Evolutionary conservation across 2,888 invertebrate genomes (phyloP).

Genomic region (Drosophila limbata): DNA sequence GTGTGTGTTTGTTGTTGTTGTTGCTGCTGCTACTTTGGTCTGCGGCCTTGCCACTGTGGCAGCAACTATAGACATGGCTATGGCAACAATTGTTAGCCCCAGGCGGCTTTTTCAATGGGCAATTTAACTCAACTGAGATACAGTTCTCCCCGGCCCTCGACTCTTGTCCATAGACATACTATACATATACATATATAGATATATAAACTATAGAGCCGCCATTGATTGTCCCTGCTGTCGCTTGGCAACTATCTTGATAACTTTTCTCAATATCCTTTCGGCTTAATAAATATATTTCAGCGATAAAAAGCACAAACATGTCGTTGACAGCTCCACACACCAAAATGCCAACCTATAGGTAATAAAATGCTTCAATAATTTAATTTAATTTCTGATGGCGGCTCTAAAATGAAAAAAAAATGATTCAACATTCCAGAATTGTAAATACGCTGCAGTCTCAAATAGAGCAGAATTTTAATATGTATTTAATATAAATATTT

Average conservation of each 20-base stretch:
- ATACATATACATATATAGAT: conserved; percentile 2
- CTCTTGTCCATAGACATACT: conserved; percentile 9
- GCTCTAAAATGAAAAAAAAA: conserved; percentile 23
- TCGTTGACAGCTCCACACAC: conserved; percentile 35
- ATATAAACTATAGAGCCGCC: neutral
- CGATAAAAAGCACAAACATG: conserved; percentile 54
- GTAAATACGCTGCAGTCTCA: conserved; percentile 36
- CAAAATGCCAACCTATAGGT: conserved; percentile 14
- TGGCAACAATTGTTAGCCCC: conserved; percentile 73
- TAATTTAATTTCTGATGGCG: conserved; percentile 56
- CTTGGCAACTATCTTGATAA: conserved; percentile 69
- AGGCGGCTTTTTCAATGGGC: conserved; percentile 74
- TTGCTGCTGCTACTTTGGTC: conserved; percentile 35
- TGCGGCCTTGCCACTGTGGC: conserved; percentile 52
- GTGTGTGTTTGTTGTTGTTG: conserved; percentile 6
- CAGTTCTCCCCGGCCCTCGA: conserved; percentile 52
- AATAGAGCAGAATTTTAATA: neutral
- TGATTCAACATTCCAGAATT: conserved; percentile 20
- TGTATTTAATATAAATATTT: neutral
- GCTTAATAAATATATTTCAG: conserved; percentile 60
- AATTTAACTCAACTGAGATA: conserved; percentile 66
- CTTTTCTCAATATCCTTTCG: conserved; percentile 67
- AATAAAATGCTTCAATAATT: conserved; percentile 73
- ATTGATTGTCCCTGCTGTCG: conserved; percentile 17
- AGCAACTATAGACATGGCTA: conserved; percentile 52